Conservation (phyloP, 2,888 invertebrate genomes). For the Boloria selene region DNA sequence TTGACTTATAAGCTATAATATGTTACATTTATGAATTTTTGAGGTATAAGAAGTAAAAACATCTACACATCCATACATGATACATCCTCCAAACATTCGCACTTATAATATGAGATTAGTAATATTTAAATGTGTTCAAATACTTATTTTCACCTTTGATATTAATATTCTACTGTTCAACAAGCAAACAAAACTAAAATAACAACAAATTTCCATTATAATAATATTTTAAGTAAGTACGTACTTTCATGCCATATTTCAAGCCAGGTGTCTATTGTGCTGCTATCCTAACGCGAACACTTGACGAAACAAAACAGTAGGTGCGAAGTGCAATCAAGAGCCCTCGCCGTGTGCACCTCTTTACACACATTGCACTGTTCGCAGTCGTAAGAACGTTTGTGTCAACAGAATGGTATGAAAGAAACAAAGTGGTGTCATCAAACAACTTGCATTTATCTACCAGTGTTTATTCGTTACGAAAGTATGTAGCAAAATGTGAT, state of each 20-base stretch:
- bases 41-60: no score
- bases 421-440: slow-evolving; percentile 25
- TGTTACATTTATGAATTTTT: no score
- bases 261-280: slow-evolving; percentile 14
- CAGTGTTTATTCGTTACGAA: neutral
- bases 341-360: slow-evolving; percentile 20
- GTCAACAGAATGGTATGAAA: slow-evolving; percentile 24
- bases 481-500: neutral
- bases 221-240: slow-evolving; percentile 8
- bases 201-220: neutral
- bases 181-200: neutral
- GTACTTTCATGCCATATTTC: neutral
- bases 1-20: no score
- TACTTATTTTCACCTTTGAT: no score
- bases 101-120: no score
- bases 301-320: slow-evolving; percentile 28
- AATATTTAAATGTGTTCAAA: no score
- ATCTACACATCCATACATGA: no score
- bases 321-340: slow-evolving; percentile 32
- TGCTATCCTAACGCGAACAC: slow-evolving; percentile 15
- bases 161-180: no score
- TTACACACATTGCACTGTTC: slow-evolving; percentile 23
- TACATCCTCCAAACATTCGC: no score
- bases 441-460: slow-evolving; percentile 10
- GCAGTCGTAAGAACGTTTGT: slow-evolving; percentile 25